These are phyloP conservation scores for Andrena dorsata DNA, from an alignment of 2,888 invertebrate genomes.

Conservation along the genomic window DNA sequence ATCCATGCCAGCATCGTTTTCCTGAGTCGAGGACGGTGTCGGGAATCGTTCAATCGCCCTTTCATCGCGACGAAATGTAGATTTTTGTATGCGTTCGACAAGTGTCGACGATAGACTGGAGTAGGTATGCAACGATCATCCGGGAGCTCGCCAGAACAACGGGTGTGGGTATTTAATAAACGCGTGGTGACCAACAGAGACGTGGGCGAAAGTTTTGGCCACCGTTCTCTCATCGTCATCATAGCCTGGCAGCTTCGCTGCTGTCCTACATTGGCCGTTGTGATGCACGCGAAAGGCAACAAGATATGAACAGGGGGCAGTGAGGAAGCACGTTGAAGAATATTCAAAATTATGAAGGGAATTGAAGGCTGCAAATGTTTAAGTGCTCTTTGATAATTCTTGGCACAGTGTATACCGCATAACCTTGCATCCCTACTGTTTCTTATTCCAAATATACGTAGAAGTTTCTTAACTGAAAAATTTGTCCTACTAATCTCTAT, in stretches of 20 bases:
- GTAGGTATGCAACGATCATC: background rate
- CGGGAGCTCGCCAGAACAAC: conserved; percentile 30
- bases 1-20: conserved; percentile 32
- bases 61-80: conserved; percentile 15
- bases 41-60: background rate
- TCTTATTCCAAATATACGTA: no score
- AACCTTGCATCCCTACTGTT: background rate
- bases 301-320: background rate
- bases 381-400: no score
- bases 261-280: background rate
- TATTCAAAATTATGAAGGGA: no score
- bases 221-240: conserved; percentile 28
- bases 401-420: background rate
- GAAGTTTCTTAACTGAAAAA: no score
- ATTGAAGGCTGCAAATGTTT: no score
- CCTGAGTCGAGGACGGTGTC: background rate
- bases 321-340: no score
- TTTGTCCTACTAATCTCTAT: no score
- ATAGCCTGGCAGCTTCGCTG: background rate
- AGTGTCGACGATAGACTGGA: conserved; percentile 43
- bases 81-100: conserved; percentile 20
- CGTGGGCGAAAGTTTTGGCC: conserved; percentile 61
- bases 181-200: conserved; percentile 21
- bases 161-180: conserved; percentile 60
- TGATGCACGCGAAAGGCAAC: conserved; percentile 21